Percentiles rank a stretch among this genome's conserved stretches.
phyloP scores from a whole-genome alignment of 2,888 invertebrate genomes.

The Drosophila anomelani region DNA sequence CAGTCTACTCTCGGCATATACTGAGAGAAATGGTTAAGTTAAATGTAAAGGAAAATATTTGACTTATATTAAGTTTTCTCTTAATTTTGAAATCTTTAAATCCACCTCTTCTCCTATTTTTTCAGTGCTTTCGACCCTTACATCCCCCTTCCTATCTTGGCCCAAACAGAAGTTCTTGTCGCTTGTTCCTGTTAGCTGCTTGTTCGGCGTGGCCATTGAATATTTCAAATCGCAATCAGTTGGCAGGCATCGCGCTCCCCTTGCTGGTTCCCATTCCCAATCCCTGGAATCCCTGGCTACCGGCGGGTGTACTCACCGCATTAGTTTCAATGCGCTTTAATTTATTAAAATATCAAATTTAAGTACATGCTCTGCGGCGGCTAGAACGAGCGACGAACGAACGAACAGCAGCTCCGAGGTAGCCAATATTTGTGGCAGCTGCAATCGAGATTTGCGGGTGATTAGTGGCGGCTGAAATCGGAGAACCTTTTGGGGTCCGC shows the following conservation, averaged over 20 bases:
- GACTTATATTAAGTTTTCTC: too few species aligned
- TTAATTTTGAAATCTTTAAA: too few species aligned
- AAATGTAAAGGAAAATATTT: not conserved
- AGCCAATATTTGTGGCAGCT: conserved; percentile 50
- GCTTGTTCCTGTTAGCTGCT: conserved; percentile 68
- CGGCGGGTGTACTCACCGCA: conserved; percentile 52
- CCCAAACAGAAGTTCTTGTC: conserved; percentile 76
- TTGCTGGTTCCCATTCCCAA: conserved; percentile 49
- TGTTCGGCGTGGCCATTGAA: conserved; percentile 67
- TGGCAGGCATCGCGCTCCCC: conserved; percentile 71
- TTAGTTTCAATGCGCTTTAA: conserved; percentile 61
- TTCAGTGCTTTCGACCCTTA: conserved; percentile 10
- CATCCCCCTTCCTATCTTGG: conserved; percentile 29
- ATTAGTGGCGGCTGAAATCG: conserved; percentile 54
- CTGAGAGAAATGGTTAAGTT: not conserved
- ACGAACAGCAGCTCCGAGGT: conserved; percentile 17
- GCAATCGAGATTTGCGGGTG: conserved; percentile 47
- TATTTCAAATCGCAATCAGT: conserved; percentile 81
- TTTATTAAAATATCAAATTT: conserved; percentile 80
- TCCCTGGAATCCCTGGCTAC: conserved; percentile 13
- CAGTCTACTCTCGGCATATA: conserved; percentile 4
- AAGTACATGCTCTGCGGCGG: conserved; percentile 54
- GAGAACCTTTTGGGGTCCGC: conserved; percentile 44
- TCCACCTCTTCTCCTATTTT: not conserved
- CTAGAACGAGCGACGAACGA: conserved; percentile 4